Conservation (phyloP, 2,113 vertebrate species). For the Blennius ocellaris region DNA sequence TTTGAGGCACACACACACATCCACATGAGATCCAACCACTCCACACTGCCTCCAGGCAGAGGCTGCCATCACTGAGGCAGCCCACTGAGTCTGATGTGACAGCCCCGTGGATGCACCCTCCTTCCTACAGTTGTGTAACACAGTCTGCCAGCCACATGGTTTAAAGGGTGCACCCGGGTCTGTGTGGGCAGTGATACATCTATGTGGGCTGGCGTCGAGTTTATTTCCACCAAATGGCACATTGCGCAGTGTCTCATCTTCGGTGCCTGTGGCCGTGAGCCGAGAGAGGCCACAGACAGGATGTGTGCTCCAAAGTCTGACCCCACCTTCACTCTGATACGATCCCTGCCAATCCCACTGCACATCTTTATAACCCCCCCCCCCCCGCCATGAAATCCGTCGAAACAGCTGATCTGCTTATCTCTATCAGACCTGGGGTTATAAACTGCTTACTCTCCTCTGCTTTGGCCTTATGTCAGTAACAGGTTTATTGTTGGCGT, state of each 20-base stretch:
- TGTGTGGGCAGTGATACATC: constrained; percentile 32
- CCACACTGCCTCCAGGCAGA: constrained; percentile 49
- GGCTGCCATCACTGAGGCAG: constrained; percentile 37
- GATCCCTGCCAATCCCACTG: constrained; percentile 44
- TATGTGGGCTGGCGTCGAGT: constrained; percentile 35
- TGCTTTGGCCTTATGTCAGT: constrained; percentile 52
- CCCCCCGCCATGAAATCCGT: constrained; percentile 51
- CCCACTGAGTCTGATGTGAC: constrained; percentile 52
- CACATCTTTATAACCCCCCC: constrained; percentile 50
- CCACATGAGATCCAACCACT: no score
- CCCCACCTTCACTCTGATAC: constrained; percentile 27
- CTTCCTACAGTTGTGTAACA: constrained; percentile 60
- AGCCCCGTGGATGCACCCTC: constrained; percentile 21
- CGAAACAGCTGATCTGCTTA: constrained; percentile 76
- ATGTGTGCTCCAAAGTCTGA: constrained; percentile 37
- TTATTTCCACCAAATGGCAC: constrained; percentile 42
- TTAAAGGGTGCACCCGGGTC: constrained; percentile 34
- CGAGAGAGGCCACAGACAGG: constrained; percentile 30
- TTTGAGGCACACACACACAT: constrained; percentile 44
- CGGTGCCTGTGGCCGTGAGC: not conserved
- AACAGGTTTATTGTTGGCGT: constrained; percentile 57
- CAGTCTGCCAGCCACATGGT: constrained; percentile 70
- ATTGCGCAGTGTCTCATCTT: constrained; percentile 32
- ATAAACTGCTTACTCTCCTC: constrained; percentile 67
- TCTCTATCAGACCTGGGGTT: constrained; percentile 57